Evolutionary conservation across 2,888 invertebrate species (phyloP), one percentile per base, ranked within the genome.

Genomic region (Drosophila niveifrons): DNA sequence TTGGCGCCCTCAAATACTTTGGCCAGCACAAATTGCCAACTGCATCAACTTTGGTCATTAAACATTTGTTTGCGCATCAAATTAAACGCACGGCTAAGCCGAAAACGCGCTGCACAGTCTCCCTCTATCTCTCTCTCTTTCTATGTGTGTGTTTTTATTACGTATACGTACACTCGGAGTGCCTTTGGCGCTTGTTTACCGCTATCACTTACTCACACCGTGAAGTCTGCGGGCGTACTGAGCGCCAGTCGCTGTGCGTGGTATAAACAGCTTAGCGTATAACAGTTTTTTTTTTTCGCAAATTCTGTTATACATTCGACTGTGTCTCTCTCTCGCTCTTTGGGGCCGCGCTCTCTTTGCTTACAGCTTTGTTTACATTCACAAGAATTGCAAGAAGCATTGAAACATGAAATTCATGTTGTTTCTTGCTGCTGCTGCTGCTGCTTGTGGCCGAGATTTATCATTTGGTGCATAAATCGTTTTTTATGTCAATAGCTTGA

Each of bases 21-120:
- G 39, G 58, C 61, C 36, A 11, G 31, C 64, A 48, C 46, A 66
- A 67, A 66, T 73, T 64, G 64, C 59, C 55, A 68, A 51, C 55
- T 66, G 75, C 56, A 50, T 46, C 66, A 88, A 80, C 52, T 88
- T 80, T 76, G 74, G 67, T 71, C 85, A 85, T 89, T 85, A 88
- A 79, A 70, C 82, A 78, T 85, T 88, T 89, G 88, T 88, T 85
- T 82, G 79, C 75, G 63, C 75, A 77, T 87, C 70, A 82, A 88
- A 89, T 89, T 75, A 89, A 74, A 81, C 72, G 79, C 85, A 71
- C 51, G 67, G 68, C 71, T 65, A 71, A 71, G 73, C 73, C 67
- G 61, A 72, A 67, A 56, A 83, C 53, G 39, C 67, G 67, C 52
- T 71, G 53, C 28, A 41, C 46, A 15, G 28, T 31, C 34, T 46